Base-by-base conservation (phyloP, 2,888 invertebrate genomes). In the Andrena bicolor region DNA sequence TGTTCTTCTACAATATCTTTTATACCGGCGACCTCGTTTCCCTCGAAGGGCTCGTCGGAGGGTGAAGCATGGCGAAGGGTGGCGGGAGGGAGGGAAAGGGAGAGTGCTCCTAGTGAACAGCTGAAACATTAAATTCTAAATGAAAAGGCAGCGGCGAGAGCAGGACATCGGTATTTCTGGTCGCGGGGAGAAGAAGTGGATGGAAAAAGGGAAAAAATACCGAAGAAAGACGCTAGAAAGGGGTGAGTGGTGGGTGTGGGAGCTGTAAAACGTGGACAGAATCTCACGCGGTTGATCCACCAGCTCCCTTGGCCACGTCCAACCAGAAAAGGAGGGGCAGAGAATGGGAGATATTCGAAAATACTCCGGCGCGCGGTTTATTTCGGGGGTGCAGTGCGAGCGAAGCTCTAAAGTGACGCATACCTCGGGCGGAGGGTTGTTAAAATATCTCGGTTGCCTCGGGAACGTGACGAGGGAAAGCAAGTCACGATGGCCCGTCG, bases 181-280 rank as follows among this genome's bases (percentile, higher is more conserved):
- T 66, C 68, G 80, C 65, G 69, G 65, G 73, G 56, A 35, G 49
- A 13, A 60, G 41, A 73, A 73, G 48, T 28, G 58, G 35, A 4
- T 16, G 56, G 32, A 49, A 23, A 32, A 77, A 28, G 51, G 8
- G 69, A 56, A 51, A 35, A 48, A 58, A 51, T 41, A 16, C 35
- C 53, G 35, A 23, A 23, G 53, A 8, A 26, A 23, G 20, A 7
- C 4, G 30, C 65, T 75, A 58, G 66, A 70, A 75, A 69, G 70
- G 63, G 74, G 76, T 76, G 75, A 60, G 81, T 82, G 83, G 82
- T 86, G 80, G 71, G 35, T 4, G 41, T 4, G 60, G 83, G 73
- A 75, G 80, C 75, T 75, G 82, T 87, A 85, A 86, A 87, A 87
- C 82, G 87, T 76, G 86, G 83, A 49, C 63, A 48, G 82, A 86